A percentile compares a stretch with the other conserved stretches of the same genome.
phyloP scores from a whole-genome alignment of 2,797 vertebrate species.

The Coregonus suidteri region DNA sequence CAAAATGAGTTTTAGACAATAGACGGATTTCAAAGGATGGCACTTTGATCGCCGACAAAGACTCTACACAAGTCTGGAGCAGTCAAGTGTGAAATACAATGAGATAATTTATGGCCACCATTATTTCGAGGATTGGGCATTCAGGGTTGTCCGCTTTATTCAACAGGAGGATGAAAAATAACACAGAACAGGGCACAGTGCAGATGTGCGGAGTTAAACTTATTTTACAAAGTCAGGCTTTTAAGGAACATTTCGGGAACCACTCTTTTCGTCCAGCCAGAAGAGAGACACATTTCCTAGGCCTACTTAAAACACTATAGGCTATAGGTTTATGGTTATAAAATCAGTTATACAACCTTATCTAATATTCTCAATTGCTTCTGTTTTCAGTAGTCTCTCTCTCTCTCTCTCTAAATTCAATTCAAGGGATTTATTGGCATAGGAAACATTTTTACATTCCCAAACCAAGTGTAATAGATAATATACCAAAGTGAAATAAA shows the following conservation, averaged over 20 bases:
- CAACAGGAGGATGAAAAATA: not conserved
- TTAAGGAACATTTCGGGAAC: not conserved
- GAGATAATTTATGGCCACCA: slow-evolving; percentile 73
- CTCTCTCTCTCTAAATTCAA: too few relatives aligned
- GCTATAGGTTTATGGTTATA: not conserved
- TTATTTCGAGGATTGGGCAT: slow-evolving; percentile 43
- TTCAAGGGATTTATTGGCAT: not conserved
- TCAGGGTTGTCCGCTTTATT: slow-evolving; percentile 19
- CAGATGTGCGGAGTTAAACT: not conserved
- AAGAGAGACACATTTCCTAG: not conserved
- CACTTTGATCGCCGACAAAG: slow-evolving; percentile 78
- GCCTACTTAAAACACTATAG: not conserved
- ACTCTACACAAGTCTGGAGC: slow-evolving; percentile 60
- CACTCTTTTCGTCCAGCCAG: not conserved
- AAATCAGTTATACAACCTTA: not conserved
- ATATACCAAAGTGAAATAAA: not conserved
- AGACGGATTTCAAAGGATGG: slow-evolving; percentile 63
- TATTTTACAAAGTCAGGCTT: not conserved
- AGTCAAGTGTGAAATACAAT: slow-evolving; percentile 63
- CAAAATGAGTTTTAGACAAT: slow-evolving; percentile 21
- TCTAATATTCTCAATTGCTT: not conserved
- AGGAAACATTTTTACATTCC: not conserved
- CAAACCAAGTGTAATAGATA: not conserved
- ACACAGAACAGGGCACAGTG: not conserved
- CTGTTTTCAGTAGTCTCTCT: not conserved